These are phyloP conservation scores for Mormyrus lacerda DNA, from an alignment of 2,113 vertebrate species.

Conservation along the genomic window DNA sequence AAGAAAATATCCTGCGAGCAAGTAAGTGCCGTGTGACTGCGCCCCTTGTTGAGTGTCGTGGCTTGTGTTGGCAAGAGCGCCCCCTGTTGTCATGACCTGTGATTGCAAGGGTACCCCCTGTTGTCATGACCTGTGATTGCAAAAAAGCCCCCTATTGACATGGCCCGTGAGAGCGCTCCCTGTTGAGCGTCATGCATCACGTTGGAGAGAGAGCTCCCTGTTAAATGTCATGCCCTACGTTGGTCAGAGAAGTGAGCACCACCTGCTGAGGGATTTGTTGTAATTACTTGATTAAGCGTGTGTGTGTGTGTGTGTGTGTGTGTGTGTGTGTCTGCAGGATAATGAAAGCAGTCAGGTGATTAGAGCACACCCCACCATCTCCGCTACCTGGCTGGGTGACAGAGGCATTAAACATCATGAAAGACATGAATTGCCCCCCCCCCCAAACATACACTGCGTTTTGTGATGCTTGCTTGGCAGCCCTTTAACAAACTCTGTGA, in stretches of 20 bases:
- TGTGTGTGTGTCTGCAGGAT: neutral
- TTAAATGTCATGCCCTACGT: neutral
- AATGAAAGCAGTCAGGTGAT: neutral
- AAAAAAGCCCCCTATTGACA: neutral
- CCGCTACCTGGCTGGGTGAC: neutral
- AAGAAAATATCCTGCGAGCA: conserved; percentile 99
- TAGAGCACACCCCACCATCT: neutral
- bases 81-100: neutral
- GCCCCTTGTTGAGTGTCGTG: neutral
- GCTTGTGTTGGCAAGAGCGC: neutral
- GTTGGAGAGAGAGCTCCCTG: neutral
- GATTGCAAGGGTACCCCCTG: neutral
- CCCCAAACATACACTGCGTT: neutral
- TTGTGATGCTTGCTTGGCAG: neutral
- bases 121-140: neutral
- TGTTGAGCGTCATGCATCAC: neutral
- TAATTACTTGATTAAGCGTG: neutral
- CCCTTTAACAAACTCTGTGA: neutral
- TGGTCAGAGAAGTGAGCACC: neutral
- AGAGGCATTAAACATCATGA: neutral
- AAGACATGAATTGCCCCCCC: neutral
- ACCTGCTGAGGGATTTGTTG: neutral
- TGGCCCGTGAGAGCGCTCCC: neutral
- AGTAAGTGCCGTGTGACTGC: conserved; percentile 68
- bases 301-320: neutral